Evolutionary conservation across 2,888 invertebrate genomes (phyloP).

Genomic region (Tetheella fluctuosa): DNA sequence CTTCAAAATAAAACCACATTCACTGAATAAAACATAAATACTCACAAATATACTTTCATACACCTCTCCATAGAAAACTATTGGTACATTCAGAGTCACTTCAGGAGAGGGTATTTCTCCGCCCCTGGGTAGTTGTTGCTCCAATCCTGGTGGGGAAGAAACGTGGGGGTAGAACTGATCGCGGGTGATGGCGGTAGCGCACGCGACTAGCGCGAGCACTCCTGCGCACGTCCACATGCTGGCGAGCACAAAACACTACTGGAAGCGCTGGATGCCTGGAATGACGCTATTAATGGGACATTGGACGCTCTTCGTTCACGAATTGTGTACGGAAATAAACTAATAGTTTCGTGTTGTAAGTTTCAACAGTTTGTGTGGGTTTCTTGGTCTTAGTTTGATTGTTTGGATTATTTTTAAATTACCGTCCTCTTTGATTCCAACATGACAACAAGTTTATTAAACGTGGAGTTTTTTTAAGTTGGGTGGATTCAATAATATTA

Average conservation of each 20-base stretch:
- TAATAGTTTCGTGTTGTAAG: neutral
- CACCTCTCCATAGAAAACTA: slow-evolving; percentile 90
- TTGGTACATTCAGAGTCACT: slow-evolving; percentile 87
- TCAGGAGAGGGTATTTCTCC: slow-evolving; percentile 88
- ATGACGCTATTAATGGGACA: neutral
- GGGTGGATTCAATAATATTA: no score
- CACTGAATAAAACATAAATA: slow-evolving; percentile 51
- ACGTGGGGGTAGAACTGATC: slow-evolving; percentile 85
- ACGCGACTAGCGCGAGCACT: slow-evolving; percentile 58
- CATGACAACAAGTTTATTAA: no score
- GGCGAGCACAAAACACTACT: slow-evolving; percentile 50
- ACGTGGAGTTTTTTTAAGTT: no score
- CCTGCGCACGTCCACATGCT: slow-evolving; percentile 76
- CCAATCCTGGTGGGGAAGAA: slow-evolving; percentile 67
- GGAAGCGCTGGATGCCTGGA: slow-evolving; percentile 28
- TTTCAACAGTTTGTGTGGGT: neutral
- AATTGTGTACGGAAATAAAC: slow-evolving; percentile 9
- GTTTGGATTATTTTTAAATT: slow-evolving; percentile 6
- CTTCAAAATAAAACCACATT: neutral
- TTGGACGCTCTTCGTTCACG: slow-evolving; percentile 1
- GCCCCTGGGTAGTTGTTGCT: slow-evolving; percentile 79
- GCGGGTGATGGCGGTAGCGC: slow-evolving; percentile 74
- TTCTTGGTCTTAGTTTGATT: neutral
- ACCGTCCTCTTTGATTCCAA: neutral
- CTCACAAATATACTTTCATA: slow-evolving; percentile 93